These are phyloP conservation scores for Varecia variegata DNA, from an alignment of 2,797 vertebrate species.

Conservation along the genomic window DNA sequence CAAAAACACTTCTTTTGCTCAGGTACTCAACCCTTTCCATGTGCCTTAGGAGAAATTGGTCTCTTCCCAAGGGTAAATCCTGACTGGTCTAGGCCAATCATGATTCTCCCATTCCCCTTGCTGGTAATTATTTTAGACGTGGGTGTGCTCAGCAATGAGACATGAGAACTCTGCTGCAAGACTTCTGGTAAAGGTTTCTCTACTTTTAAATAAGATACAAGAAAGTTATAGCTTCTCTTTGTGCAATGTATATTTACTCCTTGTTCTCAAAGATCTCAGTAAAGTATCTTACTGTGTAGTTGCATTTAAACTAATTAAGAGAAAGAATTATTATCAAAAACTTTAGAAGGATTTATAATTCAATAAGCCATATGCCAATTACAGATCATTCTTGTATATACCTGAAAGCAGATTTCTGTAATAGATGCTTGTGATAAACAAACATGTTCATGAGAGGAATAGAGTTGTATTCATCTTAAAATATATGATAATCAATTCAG, in stretches of 20 bases:
- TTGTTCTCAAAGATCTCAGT: neutral
- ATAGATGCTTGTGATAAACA: slow-evolving; percentile 1
- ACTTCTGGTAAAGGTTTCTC: neutral
- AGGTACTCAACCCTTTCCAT: neutral
- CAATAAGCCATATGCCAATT: neutral
- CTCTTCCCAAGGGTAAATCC: neutral
- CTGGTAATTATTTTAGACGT: neutral
- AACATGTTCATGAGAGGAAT: neutral
- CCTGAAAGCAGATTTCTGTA: neutral
- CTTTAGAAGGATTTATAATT: slow-evolving; percentile 13
- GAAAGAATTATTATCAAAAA: neutral
- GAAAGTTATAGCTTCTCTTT: neutral
- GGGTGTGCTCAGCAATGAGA: neutral
- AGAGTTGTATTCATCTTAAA: slow-evolving; percentile 12
- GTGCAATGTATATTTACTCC: neutral
- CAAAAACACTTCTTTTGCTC: neutral
- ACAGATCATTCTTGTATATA: neutral
- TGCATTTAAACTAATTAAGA: neutral
- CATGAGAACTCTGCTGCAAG: neutral
- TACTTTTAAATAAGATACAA: neutral
- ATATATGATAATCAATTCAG: neutral
- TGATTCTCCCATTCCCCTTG: neutral
- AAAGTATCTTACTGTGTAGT: neutral
- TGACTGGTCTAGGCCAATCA: neutral
- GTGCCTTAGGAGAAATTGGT: neutral